Evolutionary conservation across 2,888 invertebrate species (phyloP), one percentile per base, ranked within the genome.

Genomic region (Ashinkailepas kermadecensis): DNA sequence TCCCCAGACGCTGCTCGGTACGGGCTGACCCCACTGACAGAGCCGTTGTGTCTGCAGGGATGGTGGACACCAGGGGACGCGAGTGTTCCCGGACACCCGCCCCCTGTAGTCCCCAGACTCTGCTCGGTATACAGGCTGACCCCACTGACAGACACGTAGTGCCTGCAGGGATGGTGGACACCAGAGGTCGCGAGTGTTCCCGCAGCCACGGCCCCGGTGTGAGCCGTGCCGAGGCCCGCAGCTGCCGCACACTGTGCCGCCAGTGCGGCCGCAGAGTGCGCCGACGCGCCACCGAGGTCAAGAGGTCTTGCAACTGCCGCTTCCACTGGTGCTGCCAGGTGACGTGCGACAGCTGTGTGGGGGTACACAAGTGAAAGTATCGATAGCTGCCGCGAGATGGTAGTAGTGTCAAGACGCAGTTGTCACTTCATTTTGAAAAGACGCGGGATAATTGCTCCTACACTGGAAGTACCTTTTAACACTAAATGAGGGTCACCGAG

Each of bases 251-350:
- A 83, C 86, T 92, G 25, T 92, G 91, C 85, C 87, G 88, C 67
- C 86, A 87, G 70, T 91, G 91, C 84, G 91, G 91, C 21, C 87
- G 89, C 81, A 86, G 86, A 12, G 89, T 90, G 0, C 86, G 86
- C 18, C 87, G 87, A 62, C 86, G 87, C 83, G 87, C 86, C 70
- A 87, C 88, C 78, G 85, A 87, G 18, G 86, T 88, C 23, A 87
- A 86, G 81, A 86, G 86, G 4, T 87, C 88, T 54, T 91, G 91
- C 86, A 90, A 90, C 84, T 91, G 91, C 85, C 88, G 87, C 81
- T 90, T 91, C 85, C 86, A 88, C 21, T 91, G 90, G 91, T 91
- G 91, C 85, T 91, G 91, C 85, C 87, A 89, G 12, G 90, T 91
- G 21, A 88, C 88, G 79, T 91, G 91, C 39, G 39, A 39, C 39